These are phyloP conservation scores for Plebejus anna DNA, from an alignment of 2,888 invertebrate genomes.

Conservation along the genomic window DNA sequence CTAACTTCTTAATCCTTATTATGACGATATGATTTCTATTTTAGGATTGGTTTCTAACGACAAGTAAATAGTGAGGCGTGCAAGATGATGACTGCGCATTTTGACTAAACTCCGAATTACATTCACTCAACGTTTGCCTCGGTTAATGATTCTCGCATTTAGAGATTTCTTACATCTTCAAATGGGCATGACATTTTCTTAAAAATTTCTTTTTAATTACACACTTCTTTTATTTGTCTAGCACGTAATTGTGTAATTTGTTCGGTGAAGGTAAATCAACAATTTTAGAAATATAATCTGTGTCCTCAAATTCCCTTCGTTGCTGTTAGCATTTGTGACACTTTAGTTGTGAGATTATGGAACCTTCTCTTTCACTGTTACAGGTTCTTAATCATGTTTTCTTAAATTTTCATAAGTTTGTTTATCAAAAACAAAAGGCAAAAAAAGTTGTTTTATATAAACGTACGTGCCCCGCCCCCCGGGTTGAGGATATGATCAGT, in stretches of 20 bases:
- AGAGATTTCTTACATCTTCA: constrained; percentile 15
- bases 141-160: constrained; percentile 17
- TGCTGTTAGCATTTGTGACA: not conserved
- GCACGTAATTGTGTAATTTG: not conserved
- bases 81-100: constrained; percentile 7
- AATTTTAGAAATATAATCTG: not conserved
- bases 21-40: not conserved
- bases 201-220: constrained; percentile 22
- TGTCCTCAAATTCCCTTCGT: constrained; percentile 3
- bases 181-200: constrained; percentile 24
- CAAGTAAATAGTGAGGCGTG: not conserved
- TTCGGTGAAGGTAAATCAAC: not conserved
- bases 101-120: constrained; percentile 4
- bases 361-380: too few species aligned
- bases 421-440: too few species aligned
- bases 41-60: constrained; percentile 4
- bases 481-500: too few species aligned
- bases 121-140: constrained; percentile 4
- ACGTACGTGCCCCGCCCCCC: too few species aligned
- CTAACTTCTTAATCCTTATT: not conserved
- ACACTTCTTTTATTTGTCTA: not conserved
- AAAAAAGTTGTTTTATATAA: too few species aligned
- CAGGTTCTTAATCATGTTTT: too few species aligned
- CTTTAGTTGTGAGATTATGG: too few species aligned
- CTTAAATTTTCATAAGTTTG: too few species aligned